Evolutionary conservation across 2,888 invertebrate species (phyloP), one percentile per base, ranked within the genome.

Genomic region (Pteria penguin): DNA sequence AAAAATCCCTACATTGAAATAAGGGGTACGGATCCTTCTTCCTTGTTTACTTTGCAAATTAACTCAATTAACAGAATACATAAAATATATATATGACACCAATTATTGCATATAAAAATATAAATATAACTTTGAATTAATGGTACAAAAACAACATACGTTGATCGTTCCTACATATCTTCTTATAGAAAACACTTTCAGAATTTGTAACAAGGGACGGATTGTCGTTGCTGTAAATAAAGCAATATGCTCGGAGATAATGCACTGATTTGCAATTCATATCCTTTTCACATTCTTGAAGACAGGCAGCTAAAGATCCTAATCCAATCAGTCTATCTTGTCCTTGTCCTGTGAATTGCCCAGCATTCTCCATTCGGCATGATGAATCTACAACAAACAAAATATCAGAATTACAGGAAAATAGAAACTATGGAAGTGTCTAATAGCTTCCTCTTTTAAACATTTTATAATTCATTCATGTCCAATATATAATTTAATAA

Each of bases 211-310:
- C 18, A 2, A 36, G 14, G 14, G 27, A 18, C 26, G 33, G 27
- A 18, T 29, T n/a, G n/a, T n/a, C 14, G 18, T 71, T 24, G 57
- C 32, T 27, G 29, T 33, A 60, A 4, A 75, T 45, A 32, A 65
- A 54, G 33, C 75, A 75, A 36, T 24, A 54, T 4, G 22, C 45
- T 3, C 4, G 14, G 8, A 3, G 4, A 71, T 66, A 45, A 14
- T 33, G 45, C 32, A 71, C 18, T 11, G 52, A 22, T 52, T 32
- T 11, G 63, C 75, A 75, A 4, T n/a, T 11, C n/a, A 11, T 22
- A 33, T 58, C 45, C 5, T 60, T 11, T 11, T 66, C 4, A 71
- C 75, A 75, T 24, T 26, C 57, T 27, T 66, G 24, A 60, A 71
- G 54, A 75, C 75, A 75, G 11, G 8, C 31, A 24, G n/a, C 58